A percentile compares a stretch with the other conserved stretches of the same genome.
phyloP scores from a whole-genome alignment of 2,888 invertebrate species.

The Pemphredon lugubris region DNA sequence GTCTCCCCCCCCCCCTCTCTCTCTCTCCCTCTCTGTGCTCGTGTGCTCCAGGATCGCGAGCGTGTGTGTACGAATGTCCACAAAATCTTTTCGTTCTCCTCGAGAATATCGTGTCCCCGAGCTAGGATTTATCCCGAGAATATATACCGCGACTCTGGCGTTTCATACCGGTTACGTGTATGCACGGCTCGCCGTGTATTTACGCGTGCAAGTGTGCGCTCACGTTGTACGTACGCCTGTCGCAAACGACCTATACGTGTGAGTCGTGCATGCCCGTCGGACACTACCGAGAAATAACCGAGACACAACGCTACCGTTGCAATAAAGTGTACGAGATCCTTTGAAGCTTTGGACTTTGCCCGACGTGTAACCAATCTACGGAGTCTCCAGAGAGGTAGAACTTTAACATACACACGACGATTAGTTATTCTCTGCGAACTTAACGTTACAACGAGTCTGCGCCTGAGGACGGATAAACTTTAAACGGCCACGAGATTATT shows the following conservation, averaged over 20 bases:
- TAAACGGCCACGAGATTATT: no score
- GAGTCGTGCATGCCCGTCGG: not conserved
- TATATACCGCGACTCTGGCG: slow-evolving; percentile 23
- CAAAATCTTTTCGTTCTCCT: slow-evolving; percentile 38
- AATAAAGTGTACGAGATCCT: no score
- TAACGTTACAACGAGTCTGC: no score
- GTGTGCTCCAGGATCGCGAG: not conserved
- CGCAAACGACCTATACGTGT: not conserved
- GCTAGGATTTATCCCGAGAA: slow-evolving; percentile 35
- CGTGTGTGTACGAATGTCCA: slow-evolving; percentile 32
- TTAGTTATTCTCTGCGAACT: no score
- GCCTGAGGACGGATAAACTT: no score
- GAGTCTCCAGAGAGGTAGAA: no score
- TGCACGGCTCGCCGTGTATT: not conserved
- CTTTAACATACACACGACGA: no score
- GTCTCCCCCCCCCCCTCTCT: no score
- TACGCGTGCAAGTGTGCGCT: not conserved
- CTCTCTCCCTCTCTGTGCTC: no score
- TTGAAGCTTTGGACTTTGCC: no score
- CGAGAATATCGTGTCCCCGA: slow-evolving; percentile 43
- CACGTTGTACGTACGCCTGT: not conserved
- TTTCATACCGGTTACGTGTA: slow-evolving; percentile 17
- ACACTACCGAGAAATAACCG: not conserved
- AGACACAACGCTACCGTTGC: no score
- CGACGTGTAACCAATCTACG: no score